These are phyloP conservation scores for Hirtodrosophila confusa DNA, from an alignment of 2,888 invertebrate genomes.

Conservation along the genomic window DNA sequence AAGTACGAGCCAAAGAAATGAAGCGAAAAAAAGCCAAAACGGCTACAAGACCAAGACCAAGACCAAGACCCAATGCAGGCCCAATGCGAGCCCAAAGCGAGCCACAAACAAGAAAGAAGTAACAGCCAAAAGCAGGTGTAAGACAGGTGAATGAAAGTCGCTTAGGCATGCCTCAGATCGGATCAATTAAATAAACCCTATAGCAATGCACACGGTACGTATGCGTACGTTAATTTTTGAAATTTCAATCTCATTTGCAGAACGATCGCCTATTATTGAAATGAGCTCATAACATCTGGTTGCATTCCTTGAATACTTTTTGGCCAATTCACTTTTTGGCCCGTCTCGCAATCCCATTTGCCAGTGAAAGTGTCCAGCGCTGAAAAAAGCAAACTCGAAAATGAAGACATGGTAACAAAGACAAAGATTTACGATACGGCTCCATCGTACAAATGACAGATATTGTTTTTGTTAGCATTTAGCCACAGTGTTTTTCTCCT, in stretches of 20 bases:
- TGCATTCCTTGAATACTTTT: slow-evolving; percentile 37
- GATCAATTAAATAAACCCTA: slow-evolving; percentile 1
- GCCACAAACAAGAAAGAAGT: slow-evolving; percentile 16
- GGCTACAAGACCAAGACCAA: slow-evolving; percentile 42
- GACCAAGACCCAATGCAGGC: slow-evolving; percentile 34
- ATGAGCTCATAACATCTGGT: neutral
- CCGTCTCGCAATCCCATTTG: slow-evolving; percentile 24
- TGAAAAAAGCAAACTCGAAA: slow-evolving; percentile 14
- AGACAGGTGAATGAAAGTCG: slow-evolving; percentile 56
- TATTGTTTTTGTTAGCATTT: slow-evolving; percentile 43
- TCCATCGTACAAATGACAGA: slow-evolving; percentile 49
- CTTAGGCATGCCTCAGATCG: slow-evolving; percentile 12
- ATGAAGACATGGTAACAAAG: slow-evolving; percentile 47
- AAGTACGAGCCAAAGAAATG: slow-evolving; percentile 65
- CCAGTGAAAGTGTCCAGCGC: slow-evolving; percentile 59
- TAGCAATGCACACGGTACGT: neutral
- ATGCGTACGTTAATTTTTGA: neutral
- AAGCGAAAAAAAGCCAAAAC: slow-evolving; percentile 56
- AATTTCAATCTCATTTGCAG: slow-evolving; percentile 13
- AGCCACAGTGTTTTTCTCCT: slow-evolving; percentile 1
- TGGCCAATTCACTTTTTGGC: slow-evolving; percentile 24
- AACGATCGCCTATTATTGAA: slow-evolving; percentile 2
- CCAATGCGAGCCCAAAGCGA: slow-evolving; percentile 32
- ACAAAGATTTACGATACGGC: slow-evolving; percentile 62
- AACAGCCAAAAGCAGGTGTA: slow-evolving; percentile 32